Evolutionary conservation across 1,140 invertebrate genomes (phyloP).

Genomic region (Littorina saxatilis): DNA sequence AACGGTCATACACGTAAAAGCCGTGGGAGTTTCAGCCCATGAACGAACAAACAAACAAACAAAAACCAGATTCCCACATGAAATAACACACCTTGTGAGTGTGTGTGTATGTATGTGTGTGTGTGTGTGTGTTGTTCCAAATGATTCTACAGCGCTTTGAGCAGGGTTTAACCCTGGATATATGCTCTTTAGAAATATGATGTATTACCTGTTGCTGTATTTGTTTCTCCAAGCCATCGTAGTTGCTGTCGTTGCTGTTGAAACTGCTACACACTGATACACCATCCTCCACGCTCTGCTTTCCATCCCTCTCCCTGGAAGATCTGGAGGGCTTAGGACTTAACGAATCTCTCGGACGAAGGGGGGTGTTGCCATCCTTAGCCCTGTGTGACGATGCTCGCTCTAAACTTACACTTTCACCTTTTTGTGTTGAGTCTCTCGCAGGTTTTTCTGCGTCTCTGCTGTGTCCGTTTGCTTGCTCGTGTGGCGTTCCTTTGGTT

Average conservation of each 20-base stretch:
- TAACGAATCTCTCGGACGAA: not conserved
- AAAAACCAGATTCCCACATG: no score
- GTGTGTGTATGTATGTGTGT: no score
- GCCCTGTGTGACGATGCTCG: not conserved
- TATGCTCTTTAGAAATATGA: no score
- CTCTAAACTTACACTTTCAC: not conserved
- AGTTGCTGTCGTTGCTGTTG: conserved; percentile 31
- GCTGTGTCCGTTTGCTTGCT: not conserved
- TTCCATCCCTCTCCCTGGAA: not conserved
- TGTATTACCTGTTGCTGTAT: conserved; percentile 39
- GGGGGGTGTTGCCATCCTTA: not conserved
- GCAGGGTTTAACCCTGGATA: no score
- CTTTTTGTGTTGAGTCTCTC: not conserved
- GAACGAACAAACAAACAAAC: no score
- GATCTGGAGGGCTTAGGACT: not conserved
- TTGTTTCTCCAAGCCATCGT: conserved; percentile 35
- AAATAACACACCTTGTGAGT: no score
- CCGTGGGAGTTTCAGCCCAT: no score
- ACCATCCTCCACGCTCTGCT: not conserved
- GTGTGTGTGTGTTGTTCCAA: no score
- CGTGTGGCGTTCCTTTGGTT: not conserved
- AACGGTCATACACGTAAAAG: no score
- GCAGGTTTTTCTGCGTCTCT: not conserved
- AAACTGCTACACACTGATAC: conserved; percentile 29
- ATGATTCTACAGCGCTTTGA: no score